A percentile compares a stretch with the other conserved stretches of the same genome.
Evolutionary conservation across 2,888 invertebrate species (phyloP).

Genomic region (Limnephilus marmoratus): DNA sequence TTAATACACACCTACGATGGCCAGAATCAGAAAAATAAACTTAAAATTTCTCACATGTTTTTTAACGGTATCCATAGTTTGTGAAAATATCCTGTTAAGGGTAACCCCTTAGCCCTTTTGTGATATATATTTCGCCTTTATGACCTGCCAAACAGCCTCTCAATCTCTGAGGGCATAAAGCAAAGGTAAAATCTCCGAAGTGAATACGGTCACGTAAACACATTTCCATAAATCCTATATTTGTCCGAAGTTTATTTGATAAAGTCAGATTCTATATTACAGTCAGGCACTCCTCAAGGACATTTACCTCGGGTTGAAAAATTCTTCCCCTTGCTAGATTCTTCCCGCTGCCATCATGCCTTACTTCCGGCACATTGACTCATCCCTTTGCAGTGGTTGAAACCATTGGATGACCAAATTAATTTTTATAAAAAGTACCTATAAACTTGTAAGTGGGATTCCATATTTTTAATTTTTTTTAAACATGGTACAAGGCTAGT

Average conservation of each 20-base stretch:
- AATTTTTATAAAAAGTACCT: neutral
- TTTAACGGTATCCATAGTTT: no score
- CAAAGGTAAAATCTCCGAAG: neutral
- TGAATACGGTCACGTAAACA: constrained; percentile 17
- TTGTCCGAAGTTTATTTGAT: constrained; percentile 32
- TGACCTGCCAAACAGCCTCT: neutral
- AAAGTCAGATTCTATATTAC: constrained; percentile 29
- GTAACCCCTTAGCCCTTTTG: neutral
- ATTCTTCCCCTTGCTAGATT: neutral
- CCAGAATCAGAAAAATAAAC: no score
- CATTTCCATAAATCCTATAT: constrained; percentile 32
- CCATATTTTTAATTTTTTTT: neutral
- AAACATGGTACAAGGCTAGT: neutral
- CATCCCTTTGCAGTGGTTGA: neutral
- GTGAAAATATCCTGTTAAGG: neutral
- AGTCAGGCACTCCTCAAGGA: constrained; percentile 22
- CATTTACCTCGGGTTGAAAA: constrained; percentile 27
- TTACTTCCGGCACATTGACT: constrained; percentile 19
- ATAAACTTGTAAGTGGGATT: no score
- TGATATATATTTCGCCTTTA: neutral
- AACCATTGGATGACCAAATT: neutral
- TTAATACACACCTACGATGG: no score
- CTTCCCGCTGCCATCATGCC: constrained; percentile 8
- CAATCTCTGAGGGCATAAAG: neutral
- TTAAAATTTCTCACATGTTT: no score